Base-by-base conservation (phyloP, 2,797 vertebrate genomes). In the Helarctos malayanus region DNA sequence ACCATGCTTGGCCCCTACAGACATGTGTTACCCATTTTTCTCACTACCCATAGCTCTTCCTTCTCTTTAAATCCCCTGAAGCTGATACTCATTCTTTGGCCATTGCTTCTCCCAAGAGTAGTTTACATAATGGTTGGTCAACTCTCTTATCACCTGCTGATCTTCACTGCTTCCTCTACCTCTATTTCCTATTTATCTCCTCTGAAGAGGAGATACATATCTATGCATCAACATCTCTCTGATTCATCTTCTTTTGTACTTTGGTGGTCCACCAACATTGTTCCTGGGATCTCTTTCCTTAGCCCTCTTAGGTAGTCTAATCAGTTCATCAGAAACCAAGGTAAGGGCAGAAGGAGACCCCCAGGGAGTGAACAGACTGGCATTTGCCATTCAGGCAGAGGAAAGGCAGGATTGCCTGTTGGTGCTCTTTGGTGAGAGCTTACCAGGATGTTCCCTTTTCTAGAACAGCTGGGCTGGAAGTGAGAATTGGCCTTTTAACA, bases 301-400 rank as follows among this genome's bases (percentile, higher is more conserved):
- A 45, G 9, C 56, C 32, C 27, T 75, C 12, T 80, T 41, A 21
- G 29, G 13, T 71, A 35, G 27, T 90, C 25, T 45, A 59, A 59
- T 89, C 25, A 75, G 29, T 68, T 91, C n/a, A 83, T 75, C 49
- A 47, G 82, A 91, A 84, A 29, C 47, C 56, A 91, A 83, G 73
- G 79, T 54, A 84, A 73, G 7, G 45, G 32, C 3, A 27, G 87
- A 61, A 81, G 49, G 65, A 78, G 57, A 15, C 3, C 11, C 32
- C 23, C 9, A 8, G 27, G 7, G 23, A 71, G 19, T 25, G 19
- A 27, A 68, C 38, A 57, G 32, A 54, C 41, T 25, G 61, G 9
- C 56, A 38, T 25, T 59, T 15, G 32, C 63, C 52, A 54, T 54
- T 73, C 2, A n/a, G 73, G 41, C 35, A 41, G 19, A 90, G 32